Conservation (phyloP, 2,888 invertebrate species). For the Dermolepida albohirtum region DNA sequence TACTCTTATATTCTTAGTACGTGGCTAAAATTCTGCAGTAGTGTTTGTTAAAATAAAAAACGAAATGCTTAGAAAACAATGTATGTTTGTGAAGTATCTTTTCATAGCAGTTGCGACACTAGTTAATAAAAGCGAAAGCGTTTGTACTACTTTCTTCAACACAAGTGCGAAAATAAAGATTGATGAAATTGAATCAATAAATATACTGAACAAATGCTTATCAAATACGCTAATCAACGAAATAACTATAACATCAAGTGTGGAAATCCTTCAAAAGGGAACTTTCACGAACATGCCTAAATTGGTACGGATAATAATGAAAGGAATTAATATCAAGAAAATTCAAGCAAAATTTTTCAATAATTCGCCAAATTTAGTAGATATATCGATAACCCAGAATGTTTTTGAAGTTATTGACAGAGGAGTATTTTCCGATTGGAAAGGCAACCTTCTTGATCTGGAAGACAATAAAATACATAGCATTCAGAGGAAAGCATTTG, state of each 20-base stretch:
- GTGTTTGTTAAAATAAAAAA: no score
- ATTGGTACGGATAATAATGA: not conserved
- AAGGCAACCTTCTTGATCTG: slow-evolving; percentile 4
- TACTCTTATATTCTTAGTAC: no score
- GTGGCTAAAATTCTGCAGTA: no score
- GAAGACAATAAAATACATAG: slow-evolving; percentile 5
- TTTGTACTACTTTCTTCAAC: slow-evolving; percentile 14
- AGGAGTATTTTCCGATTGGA: slow-evolving; percentile 9
- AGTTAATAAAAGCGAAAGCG: not conserved
- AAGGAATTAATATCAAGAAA: slow-evolving; percentile 1
- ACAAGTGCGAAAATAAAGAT: slow-evolving; percentile 4
- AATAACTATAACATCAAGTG: slow-evolving; percentile 8
- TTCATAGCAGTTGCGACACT: not conserved
- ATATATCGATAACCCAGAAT: slow-evolving; percentile 17
- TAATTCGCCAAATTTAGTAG: slow-evolving; percentile 6
- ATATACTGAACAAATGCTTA: slow-evolving; percentile 14
- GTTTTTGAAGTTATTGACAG: slow-evolving; percentile 4
- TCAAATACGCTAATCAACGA: not conserved
- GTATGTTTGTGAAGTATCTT: not conserved
- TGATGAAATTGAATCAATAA: not conserved
- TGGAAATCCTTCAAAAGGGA: not conserved
- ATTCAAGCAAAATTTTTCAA: slow-evolving; percentile 3
- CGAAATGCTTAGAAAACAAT: no score
- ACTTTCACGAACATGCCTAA: slow-evolving; percentile 4
- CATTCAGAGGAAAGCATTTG: slow-evolving; percentile 19